phyloP scores from a whole-genome alignment of 2,888 invertebrate species.

The Platerodrilus igneus region DNA sequence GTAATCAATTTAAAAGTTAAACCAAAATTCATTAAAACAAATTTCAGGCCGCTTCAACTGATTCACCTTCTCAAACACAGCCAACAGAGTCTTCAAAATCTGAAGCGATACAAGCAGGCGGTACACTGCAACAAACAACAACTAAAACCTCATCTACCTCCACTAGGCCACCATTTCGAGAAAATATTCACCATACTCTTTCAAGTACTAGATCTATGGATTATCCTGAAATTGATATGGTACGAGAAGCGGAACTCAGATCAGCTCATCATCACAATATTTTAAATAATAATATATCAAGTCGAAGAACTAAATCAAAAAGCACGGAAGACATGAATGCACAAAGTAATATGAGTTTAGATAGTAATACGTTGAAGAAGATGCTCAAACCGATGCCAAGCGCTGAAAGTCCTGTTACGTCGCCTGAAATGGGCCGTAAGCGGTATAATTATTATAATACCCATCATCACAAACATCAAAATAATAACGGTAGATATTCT shows the following conservation, averaged over 20 bases:
- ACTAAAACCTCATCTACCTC: slow-evolving; percentile 58
- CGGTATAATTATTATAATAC: slow-evolving; percentile 67
- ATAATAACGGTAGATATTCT: slow-evolving; percentile 50
- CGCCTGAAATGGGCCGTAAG: slow-evolving; percentile 83
- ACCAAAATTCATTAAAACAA: slow-evolving; percentile 11
- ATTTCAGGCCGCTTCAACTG: slow-evolving; percentile 47
- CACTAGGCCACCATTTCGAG: slow-evolving; percentile 45
- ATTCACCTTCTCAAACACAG: slow-evolving; percentile 41
- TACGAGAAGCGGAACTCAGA: slow-evolving; percentile 66
- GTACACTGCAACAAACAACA: slow-evolving; percentile 56
- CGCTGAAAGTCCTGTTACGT: slow-evolving; percentile 83
- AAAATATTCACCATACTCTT: slow-evolving; percentile 49
- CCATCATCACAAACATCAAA: slow-evolving; percentile 61
- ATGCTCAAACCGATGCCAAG: slow-evolving; percentile 94
- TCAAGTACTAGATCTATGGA: slow-evolving; percentile 59
- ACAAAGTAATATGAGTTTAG: slow-evolving; percentile 54
- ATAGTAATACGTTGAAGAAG: slow-evolving; percentile 83
- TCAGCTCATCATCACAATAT: slow-evolving; percentile 61
- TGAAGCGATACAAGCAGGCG: slow-evolving; percentile 80
- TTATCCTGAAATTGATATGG: slow-evolving; percentile 65
- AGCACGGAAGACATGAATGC: slow-evolving; percentile 81
- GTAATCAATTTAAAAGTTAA: slow-evolving; percentile 33
- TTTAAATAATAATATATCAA: slow-evolving; percentile 59
- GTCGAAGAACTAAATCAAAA: slow-evolving; percentile 74
- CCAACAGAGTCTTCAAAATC: slow-evolving; percentile 55